These are phyloP conservation scores for Cuculus canorus DNA, from an alignment of 2,797 vertebrate species.

Conservation along the genomic window DNA sequence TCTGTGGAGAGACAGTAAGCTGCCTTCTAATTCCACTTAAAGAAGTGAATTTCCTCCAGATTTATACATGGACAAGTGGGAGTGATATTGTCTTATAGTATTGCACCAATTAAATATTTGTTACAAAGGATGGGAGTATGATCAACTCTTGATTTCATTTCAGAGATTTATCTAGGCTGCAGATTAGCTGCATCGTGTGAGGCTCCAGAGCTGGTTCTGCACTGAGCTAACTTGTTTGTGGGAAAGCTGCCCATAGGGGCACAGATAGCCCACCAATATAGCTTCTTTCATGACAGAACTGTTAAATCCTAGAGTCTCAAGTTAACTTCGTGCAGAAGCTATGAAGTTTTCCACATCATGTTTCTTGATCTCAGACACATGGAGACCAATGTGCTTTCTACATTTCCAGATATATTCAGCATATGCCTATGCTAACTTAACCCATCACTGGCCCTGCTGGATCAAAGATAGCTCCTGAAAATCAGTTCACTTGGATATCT, in stretches of 20 bases:
- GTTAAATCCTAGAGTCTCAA: not conserved
- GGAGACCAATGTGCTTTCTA: not conserved
- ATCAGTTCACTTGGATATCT: not conserved
- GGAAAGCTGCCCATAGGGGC: not conserved
- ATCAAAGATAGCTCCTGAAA: not conserved
- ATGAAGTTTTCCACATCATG: not conserved
- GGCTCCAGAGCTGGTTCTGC: not conserved
- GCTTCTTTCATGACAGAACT: not conserved
- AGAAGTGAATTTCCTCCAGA: not conserved
- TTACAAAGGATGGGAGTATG: not conserved
- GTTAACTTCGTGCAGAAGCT: not conserved
- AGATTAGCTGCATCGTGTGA: not conserved
- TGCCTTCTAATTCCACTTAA: not conserved
- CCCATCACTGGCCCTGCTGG: not conserved
- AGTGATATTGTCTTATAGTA: not conserved
- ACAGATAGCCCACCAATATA: not conserved
- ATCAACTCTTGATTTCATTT: not conserved
- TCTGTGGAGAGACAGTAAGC: not conserved
- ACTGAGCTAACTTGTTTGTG: not conserved
- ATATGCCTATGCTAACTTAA: not conserved
- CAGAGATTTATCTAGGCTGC: not conserved
- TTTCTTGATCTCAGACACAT: not conserved
- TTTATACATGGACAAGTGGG: not conserved
- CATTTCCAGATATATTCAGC: not conserved
- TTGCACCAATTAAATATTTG: not conserved